phyloP scores from a whole-genome alignment of 2,797 vertebrate genomes.

The Sebastes matsubarae region DNA sequence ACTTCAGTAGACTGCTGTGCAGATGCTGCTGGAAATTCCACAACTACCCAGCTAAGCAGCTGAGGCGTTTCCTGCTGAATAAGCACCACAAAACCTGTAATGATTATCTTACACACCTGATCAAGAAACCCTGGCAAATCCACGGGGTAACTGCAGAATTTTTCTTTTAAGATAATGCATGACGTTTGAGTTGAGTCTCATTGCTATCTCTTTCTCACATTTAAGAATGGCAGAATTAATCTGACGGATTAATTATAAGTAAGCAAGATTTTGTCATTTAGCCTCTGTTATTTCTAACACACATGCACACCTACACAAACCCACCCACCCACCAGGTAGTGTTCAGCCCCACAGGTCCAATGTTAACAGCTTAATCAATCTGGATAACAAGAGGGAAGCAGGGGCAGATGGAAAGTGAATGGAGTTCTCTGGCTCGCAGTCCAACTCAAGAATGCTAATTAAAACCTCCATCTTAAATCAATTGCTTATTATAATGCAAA shows the following conservation, averaged over 20 bases:
- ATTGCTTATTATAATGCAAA: slow-evolving; percentile 80
- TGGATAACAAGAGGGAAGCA: slow-evolving; percentile 68
- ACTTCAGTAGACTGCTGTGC: background rate
- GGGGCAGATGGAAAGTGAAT: slow-evolving; percentile 67
- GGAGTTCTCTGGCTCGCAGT: slow-evolving; percentile 50
- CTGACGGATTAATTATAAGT: slow-evolving; percentile 39
- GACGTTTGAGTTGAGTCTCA: slow-evolving; percentile 13
- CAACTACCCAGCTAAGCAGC: slow-evolving; percentile 6
- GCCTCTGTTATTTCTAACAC: slow-evolving; percentile 49
- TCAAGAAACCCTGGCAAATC: slow-evolving; percentile 33
- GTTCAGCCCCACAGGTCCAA: slow-evolving; percentile 46
- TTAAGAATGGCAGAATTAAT: slow-evolving; percentile 39
- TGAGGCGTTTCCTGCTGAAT: slow-evolving; percentile 37
- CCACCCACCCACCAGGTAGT: slow-evolving; percentile 37
- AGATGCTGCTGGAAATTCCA: slow-evolving; percentile 25
- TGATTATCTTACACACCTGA: slow-evolving; percentile 40
- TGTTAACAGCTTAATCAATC: slow-evolving; percentile 77
- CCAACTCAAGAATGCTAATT: slow-evolving; percentile 72
- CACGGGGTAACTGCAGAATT: slow-evolving; percentile 7
- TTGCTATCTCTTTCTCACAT: slow-evolving; percentile 30
- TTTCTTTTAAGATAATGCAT: slow-evolving; percentile 37
- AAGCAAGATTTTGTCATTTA: slow-evolving; percentile 40
- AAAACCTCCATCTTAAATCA: slow-evolving; percentile 75
- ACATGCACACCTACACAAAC: slow-evolving; percentile 21
- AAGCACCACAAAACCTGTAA: slow-evolving; percentile 31